A percentile compares a stretch with the other conserved stretches of the same genome.
Evolutionary conservation across 2,113 vertebrate species (phyloP).

Genomic region (Rhegmatorhina hoffmannsi): DNA sequence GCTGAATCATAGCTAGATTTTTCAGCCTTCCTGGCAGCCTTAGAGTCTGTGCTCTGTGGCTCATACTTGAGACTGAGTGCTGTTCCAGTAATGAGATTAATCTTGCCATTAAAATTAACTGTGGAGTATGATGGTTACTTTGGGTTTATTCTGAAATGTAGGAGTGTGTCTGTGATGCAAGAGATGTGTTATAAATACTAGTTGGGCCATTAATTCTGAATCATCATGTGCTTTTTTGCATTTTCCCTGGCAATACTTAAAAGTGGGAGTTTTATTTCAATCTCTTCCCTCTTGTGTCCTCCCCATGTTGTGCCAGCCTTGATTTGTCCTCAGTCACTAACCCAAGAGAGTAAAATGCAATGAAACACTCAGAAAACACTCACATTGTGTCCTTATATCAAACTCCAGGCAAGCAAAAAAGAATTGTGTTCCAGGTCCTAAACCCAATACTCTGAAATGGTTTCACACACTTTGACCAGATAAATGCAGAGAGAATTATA

Average conservation of each 20-base stretch:
- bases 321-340: not conserved
- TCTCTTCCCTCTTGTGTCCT: not conserved
- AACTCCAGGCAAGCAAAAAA: not conserved
- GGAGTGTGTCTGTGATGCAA: not conserved
- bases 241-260: not conserved
- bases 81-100: not conserved
- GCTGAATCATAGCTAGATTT: not conserved
- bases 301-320: not conserved
- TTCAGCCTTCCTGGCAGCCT: not conserved
- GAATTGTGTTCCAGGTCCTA: not conserved
- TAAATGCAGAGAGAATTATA: not conserved
- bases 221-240: not conserved
- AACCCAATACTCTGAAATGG: not conserved
- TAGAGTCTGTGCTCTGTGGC: not conserved
- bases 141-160: not conserved
- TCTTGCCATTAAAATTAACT: not conserved
- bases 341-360: not conserved
- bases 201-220: not conserved
- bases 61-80: not conserved
- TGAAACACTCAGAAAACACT: not conserved
- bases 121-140: not conserved
- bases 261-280: not conserved
- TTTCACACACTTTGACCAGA: not conserved
- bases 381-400: not conserved
- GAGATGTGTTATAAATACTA: not conserved